Percentiles rank a stretch among this genome's conserved stretches.
Conservation (phyloP, 2,888 invertebrate species). For the Tortricodes alternella region DNA sequence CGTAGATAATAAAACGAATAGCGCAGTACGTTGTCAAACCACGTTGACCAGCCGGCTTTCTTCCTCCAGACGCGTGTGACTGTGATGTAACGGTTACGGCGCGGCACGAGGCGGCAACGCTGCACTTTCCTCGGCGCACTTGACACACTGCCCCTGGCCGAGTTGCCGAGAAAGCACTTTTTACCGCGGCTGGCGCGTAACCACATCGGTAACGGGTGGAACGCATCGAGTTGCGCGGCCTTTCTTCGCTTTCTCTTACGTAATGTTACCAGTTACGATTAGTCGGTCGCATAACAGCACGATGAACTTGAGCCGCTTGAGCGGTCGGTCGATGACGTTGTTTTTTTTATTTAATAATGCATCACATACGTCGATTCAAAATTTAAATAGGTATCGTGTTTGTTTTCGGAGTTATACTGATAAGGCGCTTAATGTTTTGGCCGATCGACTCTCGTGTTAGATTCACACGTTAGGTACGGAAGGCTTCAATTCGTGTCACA, state of each 20-base stretch:
- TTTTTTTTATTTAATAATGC: conserved; percentile 40
- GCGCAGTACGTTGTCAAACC: conserved; percentile 32
- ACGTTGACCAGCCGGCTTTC: conserved; percentile 63
- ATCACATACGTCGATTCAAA: conserved; percentile 36
- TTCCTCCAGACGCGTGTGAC: conserved; percentile 77
- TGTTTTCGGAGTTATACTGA: conserved; percentile 4
- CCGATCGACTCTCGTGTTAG: neutral
- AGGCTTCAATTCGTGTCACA: no score
- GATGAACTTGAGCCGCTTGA: conserved; percentile 62
- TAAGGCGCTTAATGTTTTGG: neutral
- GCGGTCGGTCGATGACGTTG: conserved; percentile 51
- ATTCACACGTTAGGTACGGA: no score
- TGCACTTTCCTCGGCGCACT: conserved; percentile 80
- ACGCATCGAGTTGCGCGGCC: conserved; percentile 72
- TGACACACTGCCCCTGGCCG: conserved; percentile 83
- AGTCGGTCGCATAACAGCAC: conserved; percentile 69
- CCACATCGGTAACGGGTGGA: conserved; percentile 65
- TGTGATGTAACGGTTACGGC: conserved; percentile 74
- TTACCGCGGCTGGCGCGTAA: conserved; percentile 71
- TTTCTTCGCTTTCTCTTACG: conserved; percentile 80
- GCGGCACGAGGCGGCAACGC: conserved; percentile 65
- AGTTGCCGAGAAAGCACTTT: conserved; percentile 80
- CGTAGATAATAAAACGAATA: neutral
- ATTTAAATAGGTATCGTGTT: conserved; percentile 21
- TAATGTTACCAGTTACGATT: conserved; percentile 73